These are phyloP conservation scores for Aphyosemion australe DNA, from an alignment of 2,113 vertebrate species.

Conservation along the genomic window DNA sequence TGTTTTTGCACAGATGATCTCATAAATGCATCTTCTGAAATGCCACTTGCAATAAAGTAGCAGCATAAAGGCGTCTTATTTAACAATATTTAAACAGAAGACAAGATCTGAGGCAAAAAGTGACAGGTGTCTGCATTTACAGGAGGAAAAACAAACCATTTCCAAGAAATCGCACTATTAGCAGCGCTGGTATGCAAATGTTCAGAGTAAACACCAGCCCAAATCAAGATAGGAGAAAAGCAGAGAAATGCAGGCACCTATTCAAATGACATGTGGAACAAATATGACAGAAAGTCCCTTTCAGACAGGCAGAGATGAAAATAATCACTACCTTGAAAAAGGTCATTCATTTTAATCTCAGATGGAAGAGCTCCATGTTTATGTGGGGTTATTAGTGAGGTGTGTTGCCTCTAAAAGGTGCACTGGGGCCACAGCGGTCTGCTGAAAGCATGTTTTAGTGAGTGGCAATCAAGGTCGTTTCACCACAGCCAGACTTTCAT, in stretches of 20 bases:
- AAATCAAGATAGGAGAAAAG: background rate
- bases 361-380: background rate
- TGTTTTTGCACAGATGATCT: background rate
- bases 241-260: slow-evolving; percentile 15
- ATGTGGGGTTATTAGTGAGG: background rate
- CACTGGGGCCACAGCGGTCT: slow-evolving; percentile 26
- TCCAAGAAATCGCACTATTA: background rate
- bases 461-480: slow-evolving; percentile 64
- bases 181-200: slow-evolving; percentile 12
- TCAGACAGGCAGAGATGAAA: background rate
- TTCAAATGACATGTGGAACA: slow-evolving; percentile 12
- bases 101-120: slow-evolving; percentile 1
- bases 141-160: background rate
- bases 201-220: background rate
- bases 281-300: slow-evolving; percentile 13
- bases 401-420: slow-evolving; percentile 22
- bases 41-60: background rate
- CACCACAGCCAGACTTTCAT: slow-evolving; percentile 5
- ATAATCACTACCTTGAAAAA: slow-evolving; percentile 3
- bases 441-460: slow-evolving; percentile 23
- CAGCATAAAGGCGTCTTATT: background rate
- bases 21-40: background rate
- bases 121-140: no score
- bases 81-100: no score
- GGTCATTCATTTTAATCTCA: background rate